Evolutionary conservation across 2,888 invertebrate species (phyloP), one percentile per base, ranked within the genome.

Genomic region (Poecilus cupreus): DNA sequence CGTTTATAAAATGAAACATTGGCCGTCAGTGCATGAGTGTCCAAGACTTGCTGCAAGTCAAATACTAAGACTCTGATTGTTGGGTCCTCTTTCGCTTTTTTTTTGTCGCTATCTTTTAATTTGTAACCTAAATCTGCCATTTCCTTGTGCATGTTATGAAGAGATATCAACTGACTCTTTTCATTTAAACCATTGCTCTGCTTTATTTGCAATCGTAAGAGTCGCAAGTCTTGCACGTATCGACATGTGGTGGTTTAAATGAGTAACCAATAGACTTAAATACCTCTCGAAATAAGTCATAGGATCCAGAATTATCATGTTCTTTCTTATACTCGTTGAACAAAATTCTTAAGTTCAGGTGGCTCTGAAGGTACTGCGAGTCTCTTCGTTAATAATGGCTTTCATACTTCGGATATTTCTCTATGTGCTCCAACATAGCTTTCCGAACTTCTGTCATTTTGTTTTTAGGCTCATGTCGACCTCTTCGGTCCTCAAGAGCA

Each of bases 221-320:
- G 57, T 80, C 74, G 37, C 80, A 83, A n/a, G 81, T 83, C 37
- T 82, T 83, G 78, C 83, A 82, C 39, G 82, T 82, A 77, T 83
- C 82, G 43, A 64, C 77, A 39, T 81, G 51, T 16, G 82, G 81
- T 78, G 77, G 81, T 74, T 81, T 82, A 32, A 83, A 83, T 83
- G 26, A 60, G 77, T 83, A 83, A 32, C 81, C 82, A 10, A 81
- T 82, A 78, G 72, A 32, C 54, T 79, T 82, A 60, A 83, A 83
- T 5, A 78, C 81, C 49, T 64, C 74, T 26, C 32, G 51, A 75
- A 80, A 80, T 57, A 80, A 75, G 60, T 57, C 57, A 43, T 75
- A 80, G 4, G 75, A 80, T 10, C 18, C 80, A 39, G 74, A 13
- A 24, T 54, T 32, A 57, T n/a, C 8, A 57, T 18, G 39, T 20